A percentile compares a stretch with the other conserved stretches of the same genome.
These are phyloP conservation scores for Apis florea DNA, from an alignment of 1,140 invertebrate genomes.

Conservation along the genomic window DNA sequence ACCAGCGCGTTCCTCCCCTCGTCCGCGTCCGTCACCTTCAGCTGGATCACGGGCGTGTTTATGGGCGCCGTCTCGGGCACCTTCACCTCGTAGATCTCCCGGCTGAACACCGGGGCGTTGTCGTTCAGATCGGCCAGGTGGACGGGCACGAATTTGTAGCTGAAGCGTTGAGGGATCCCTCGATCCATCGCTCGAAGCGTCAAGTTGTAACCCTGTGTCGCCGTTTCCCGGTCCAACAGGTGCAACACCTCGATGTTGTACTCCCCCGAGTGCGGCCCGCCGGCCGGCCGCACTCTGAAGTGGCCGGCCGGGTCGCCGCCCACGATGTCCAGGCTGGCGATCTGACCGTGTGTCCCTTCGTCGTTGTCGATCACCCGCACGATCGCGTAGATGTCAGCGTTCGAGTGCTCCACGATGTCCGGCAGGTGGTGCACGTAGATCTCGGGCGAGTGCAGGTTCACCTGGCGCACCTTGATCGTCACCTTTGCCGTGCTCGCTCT, in stretches of 20 bases:
- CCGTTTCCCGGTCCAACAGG: constrained; percentile 87
- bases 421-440: constrained; percentile 90
- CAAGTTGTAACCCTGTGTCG: constrained; percentile 91
- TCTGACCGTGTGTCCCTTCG: constrained; percentile 90
- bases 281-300: constrained; percentile 86
- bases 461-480: constrained; percentile 89
- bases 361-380: constrained; percentile 92
- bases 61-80: constrained; percentile 93
- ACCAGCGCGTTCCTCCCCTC: constrained; percentile 91
- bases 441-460: constrained; percentile 93
- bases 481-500: constrained; percentile 87
- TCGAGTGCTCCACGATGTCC: constrained; percentile 91
- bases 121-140: constrained; percentile 91
- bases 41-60: constrained; percentile 91
- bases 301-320: constrained; percentile 93
- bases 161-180: constrained; percentile 88
- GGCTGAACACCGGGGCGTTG: constrained; percentile 92
- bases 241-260: constrained; percentile 89
- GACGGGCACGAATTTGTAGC: constrained; percentile 88
- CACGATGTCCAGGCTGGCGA: constrained; percentile 91
- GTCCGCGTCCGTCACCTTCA: constrained; percentile 93
- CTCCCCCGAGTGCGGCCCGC: constrained; percentile 82
- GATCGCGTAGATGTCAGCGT: constrained; percentile 94
- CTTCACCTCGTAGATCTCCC: constrained; percentile 92
- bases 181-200: constrained; percentile 91